Base-by-base conservation (phyloP, 2,888 invertebrate species). In the Linyphia triangularis region DNA sequence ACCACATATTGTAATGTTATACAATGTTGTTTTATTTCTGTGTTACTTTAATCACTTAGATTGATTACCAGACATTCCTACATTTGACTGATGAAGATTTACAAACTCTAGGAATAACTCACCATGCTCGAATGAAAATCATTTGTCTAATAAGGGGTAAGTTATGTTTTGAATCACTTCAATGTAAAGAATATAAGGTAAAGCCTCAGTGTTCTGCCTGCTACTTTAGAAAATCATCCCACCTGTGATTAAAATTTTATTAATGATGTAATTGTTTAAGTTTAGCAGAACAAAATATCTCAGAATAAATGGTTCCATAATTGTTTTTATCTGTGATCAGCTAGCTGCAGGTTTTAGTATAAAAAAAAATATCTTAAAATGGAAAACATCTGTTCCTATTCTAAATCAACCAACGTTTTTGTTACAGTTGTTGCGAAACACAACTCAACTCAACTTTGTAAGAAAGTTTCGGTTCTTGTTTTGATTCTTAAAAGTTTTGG, bases 91-190 rank as follows among this genome's bases (percentile, higher is more conserved):
- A 88, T 30, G 22, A 79, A 28, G 86, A 88, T 40, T 28, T 88
- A 7, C 57, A 40, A 40, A 59, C 10, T 7, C 26, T 88, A 22
- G 75, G 75, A 9, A 88, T 88, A 16, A 5, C 40, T 24, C 79
- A 63, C 37, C 86, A 73, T 59, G 81, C 81, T 22, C 73, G 81
- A 43, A 67, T 88, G 30, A 88, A 88, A 67, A 22, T 88, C n/a
- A 19, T 73, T 7, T 88, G 86, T 26, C 75, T 88, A 37, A 88
- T 88, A 7, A 65, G 75, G 69, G 86, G 86, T 81, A 81, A 37
- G 26, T 19, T 1, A 6, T n/a, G 16, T 22, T 30, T 5, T 33
- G 19, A 7, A 19, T 51, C 10, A 0, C 16, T 6, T n/a, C 30
- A 33, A 16, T 59, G 28, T 59, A n/a, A n/a, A 59, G 16, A 13